These are phyloP conservation scores for Ceryle rudis DNA, from an alignment of 2,797 vertebrate species.

Conservation along the genomic window DNA sequence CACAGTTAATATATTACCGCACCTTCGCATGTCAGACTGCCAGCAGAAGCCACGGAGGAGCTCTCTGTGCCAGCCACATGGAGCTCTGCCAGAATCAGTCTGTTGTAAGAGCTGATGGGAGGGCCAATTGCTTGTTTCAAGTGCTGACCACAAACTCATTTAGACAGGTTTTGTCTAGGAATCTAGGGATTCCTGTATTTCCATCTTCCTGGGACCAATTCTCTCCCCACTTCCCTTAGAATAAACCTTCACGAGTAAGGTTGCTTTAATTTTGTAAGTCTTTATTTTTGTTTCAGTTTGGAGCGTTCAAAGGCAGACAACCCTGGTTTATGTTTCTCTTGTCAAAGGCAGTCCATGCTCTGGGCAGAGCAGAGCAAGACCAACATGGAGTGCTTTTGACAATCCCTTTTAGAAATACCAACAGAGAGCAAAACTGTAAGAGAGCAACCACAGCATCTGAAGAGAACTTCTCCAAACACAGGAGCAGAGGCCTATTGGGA, in stretches of 20 bases:
- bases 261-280: not conserved
- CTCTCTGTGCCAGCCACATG: not conserved
- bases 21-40: not conserved
- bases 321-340: not conserved
- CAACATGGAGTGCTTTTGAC: not conserved
- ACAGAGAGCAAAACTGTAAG: not conserved
- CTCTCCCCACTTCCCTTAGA: not conserved
- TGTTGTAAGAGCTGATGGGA: not conserved
- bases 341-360: not conserved
- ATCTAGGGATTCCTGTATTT: not conserved
- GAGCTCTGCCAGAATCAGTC: not conserved
- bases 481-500: not conserved
- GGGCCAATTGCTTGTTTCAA: not conserved
- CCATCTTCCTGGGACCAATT: not conserved
- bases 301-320: not conserved
- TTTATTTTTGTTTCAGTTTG: not conserved
- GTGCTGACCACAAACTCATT: conserved; percentile 31
- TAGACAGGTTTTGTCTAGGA: conserved; percentile 39
- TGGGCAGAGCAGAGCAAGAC: not conserved
- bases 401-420: not conserved
- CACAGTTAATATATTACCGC: not conserved
- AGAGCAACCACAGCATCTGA: not conserved
- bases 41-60: conserved; percentile 21
- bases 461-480: not conserved
- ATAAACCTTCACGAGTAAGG: not conserved